Percentiles rank a stretch among this genome's conserved stretches.
phyloP scores from a whole-genome alignment of 2,888 invertebrate species.

The Athrips mouffetella region DNA sequence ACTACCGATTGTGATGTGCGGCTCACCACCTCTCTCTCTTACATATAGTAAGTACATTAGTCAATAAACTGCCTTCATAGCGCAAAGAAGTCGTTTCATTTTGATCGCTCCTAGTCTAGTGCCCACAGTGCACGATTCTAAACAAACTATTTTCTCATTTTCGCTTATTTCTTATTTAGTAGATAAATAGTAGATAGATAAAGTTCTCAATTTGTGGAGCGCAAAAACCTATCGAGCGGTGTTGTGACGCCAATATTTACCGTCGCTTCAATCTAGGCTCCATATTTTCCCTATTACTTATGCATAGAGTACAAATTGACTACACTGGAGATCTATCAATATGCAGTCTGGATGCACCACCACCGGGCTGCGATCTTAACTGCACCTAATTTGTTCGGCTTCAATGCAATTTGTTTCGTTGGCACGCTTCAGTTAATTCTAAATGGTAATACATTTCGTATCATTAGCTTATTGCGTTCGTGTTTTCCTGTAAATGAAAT shows the following conservation, averaged over 20 bases:
- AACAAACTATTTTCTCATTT: no score
- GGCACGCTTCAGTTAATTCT: conserved; percentile 5
- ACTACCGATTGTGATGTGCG: no score
- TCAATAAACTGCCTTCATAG: neutral
- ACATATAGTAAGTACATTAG: no score
- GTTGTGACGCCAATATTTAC: conserved; percentile 56
- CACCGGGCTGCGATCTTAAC: conserved; percentile 29
- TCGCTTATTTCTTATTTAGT: no score
- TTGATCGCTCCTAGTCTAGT: no score
- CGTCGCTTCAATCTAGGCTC: conserved; percentile 56
- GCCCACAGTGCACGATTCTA: no score
- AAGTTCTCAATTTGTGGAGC: conserved; percentile 5
- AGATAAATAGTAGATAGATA: no score
- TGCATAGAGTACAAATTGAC: conserved; percentile 75
- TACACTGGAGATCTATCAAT: conserved; percentile 62
- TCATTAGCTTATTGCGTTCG: conserved; percentile 6
- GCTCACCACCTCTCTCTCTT: no score
- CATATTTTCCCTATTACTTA: conserved; percentile 73
- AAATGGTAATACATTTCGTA: conserved; percentile 11
- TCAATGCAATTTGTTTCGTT: conserved; percentile 5
- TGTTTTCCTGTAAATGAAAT: neutral
- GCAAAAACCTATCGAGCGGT: conserved; percentile 6
- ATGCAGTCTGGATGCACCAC: conserved; percentile 58
- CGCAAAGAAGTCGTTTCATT: no score
- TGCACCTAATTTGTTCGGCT: conserved; percentile 16